Evolutionary conservation across 2,888 invertebrate species (phyloP).

Genomic region (Rotaria magnacalcarata): DNA sequence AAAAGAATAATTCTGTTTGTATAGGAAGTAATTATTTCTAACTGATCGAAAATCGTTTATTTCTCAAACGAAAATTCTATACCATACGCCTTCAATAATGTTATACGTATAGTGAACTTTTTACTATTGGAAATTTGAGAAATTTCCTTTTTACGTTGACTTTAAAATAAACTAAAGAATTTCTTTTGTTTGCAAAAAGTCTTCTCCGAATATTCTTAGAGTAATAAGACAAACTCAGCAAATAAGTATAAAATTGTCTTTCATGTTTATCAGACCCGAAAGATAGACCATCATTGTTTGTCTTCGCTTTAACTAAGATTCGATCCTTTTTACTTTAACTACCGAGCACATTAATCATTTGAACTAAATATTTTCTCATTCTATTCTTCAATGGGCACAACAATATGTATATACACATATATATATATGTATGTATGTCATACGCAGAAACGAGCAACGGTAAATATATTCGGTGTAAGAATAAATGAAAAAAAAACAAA

Average conservation of each 20-base stretch:
- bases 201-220: too few relatives aligned
- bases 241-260: not conserved
- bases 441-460: not conserved
- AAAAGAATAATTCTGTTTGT: too few relatives aligned
- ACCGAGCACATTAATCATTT: not conserved
- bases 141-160: too few relatives aligned
- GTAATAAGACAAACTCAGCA: conserved; percentile 13
- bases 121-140: too few relatives aligned
- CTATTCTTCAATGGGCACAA: not conserved
- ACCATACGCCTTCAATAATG: too few relatives aligned
- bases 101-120: too few relatives aligned
- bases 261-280: conserved; percentile 20
- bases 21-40: too few relatives aligned
- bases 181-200: too few relatives aligned
- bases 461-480: conserved; percentile 22
- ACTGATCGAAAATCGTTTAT: too few relatives aligned
- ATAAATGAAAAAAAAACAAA: not conserved
- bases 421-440: not conserved
- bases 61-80: too few relatives aligned
- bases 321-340: not conserved
- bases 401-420: not conserved
- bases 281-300: conserved; percentile 23
- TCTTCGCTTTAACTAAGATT: not conserved
- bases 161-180: too few relatives aligned
- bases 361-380: not conserved